Base-by-base conservation (phyloP, 2,113 vertebrate genomes). In the Rhynchomys soricoides region DNA sequence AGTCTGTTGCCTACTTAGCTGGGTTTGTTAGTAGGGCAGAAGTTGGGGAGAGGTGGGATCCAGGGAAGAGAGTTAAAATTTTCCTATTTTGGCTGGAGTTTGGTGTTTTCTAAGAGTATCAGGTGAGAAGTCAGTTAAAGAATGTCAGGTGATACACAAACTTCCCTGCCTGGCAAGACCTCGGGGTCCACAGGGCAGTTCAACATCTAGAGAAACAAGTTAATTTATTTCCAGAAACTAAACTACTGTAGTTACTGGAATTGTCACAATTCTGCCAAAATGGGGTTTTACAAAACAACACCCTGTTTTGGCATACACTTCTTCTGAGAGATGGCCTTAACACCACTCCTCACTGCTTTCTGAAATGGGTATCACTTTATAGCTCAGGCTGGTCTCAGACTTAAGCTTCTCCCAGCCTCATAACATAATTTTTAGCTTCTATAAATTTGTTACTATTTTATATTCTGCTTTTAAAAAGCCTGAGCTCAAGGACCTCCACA, bases 401-500 rank as follows among this genome's bases (percentile, higher is more conserved):
- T 29, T 62, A 6, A 59, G n/a, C 52, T 83, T 59, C 22, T 37
- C 13, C 74, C 79, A n/a, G 22, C 11, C n/a, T 87, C 55, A 83
- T 83, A 82, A 82, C 57, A 57, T 81, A 9, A 5, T 40, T 62
- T 92, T 79, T 64, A 17, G 85, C 26, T 45, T 71, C 73, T 8
- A 10, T 66, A 89, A 62, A 71, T 55, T 17, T 85, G 75, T 79
- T 93, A 89, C 66, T 96, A 86, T 73, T 88, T 85, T 50, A 88
- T 79, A 88, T 66, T 21, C 26, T 66, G 86, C 34, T 90, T 92
- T 87, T 24, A 71, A 90, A 95, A 94, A 50, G n/a, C n/a, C n/a
- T n/a, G n/a, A n/a, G n/a, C n/a, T n/a, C n/a, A n/a, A n/a, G n/a
- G n/a, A n/a, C n/a, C n/a, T n/a, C n/a, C n/a, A n/a, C n/a, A n/a